Base-by-base conservation (phyloP, 2,888 invertebrate genomes). In the Lumbricus terrestris region DNA sequence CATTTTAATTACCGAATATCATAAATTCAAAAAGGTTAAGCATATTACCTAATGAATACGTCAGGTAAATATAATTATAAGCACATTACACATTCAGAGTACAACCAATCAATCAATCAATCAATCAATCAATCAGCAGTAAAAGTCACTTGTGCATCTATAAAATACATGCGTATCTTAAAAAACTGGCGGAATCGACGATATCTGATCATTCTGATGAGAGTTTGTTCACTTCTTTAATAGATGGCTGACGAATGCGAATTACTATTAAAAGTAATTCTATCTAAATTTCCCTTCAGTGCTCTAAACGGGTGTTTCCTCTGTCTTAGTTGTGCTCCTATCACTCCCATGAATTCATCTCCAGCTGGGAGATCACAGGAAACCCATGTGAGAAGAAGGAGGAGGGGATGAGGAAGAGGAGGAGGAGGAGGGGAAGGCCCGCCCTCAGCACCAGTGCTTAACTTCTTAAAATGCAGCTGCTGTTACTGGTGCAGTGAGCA, bases 401-500 rank as follows among this genome's bases (percentile, higher is more conserved):
- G n/a, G n/a, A n/a, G n/a, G n/a, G n/a, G n/a, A n/a, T n/a, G n/a
- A n/a, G n/a, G n/a, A n/a, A n/a, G n/a, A n/a, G n/a, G n/a, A n/a
- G n/a, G n/a, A n/a, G n/a, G n/a, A n/a, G n/a, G n/a, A n/a, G n/a
- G n/a, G n/a, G n/a, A n/a, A n/a, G 69, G n/a, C 69, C 29, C n/a
- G 69, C 69, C 69, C 69, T n/a, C 69, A 69, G 29, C 69, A 69
- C 29, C 69, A 69, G 69, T 69, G 69, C 69, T 69, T 69, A 69
- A 69, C 69, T 69, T 69, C 69, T 69, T 69, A 69, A 69, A 69
- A n/a, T 69, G 69, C 69, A 69, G 69, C 69, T 69, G 69, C 69
- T 69, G 69, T n/a, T 69, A n/a, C 69, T 69, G 69, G 29, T 69
- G 69, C 69, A 69, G 69, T 69, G 29, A 69, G 69, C n/a, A 69